phyloP scores from a whole-genome alignment of 2,888 invertebrate genomes.

The Drosophila mercatorum region DNA sequence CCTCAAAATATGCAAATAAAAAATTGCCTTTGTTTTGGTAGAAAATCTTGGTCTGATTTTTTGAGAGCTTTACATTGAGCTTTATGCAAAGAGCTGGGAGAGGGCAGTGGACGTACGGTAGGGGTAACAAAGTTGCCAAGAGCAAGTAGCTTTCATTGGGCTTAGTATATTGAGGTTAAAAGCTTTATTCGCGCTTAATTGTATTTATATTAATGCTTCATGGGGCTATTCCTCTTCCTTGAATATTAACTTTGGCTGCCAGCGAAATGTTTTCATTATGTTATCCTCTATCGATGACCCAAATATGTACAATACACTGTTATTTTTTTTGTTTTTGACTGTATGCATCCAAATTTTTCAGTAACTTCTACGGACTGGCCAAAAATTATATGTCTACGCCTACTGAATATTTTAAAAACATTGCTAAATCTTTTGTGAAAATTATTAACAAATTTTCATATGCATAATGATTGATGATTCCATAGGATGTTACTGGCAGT shows the following conservation, averaged over 20 bases:
- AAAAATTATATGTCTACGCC: too few species aligned
- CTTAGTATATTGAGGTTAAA: constrained; percentile 28
- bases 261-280: neutral
- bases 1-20: constrained; percentile 73
- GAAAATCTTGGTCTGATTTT: constrained; percentile 36
- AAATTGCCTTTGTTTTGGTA: constrained; percentile 48
- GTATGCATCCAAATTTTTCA: too few species aligned
- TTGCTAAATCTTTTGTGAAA: constrained; percentile 4
- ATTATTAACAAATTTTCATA: constrained; percentile 1
- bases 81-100: neutral
- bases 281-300: too few species aligned
- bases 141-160: constrained; percentile 16
- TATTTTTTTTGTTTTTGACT: too few species aligned
- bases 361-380: too few species aligned
- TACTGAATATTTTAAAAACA: neutral
- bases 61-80: constrained; percentile 26
- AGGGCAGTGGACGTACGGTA: neutral
- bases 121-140: constrained; percentile 3
- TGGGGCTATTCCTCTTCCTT: constrained; percentile 3
- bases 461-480: constrained; percentile 5
- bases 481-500: too few species aligned
- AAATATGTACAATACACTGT: too few species aligned
- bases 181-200: constrained; percentile 33
- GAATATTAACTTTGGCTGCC: neutral
- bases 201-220: constrained; percentile 39